Percentiles rank a stretch among this genome's conserved stretches.
These are phyloP conservation scores for Poeciliopsis prolifica DNA, from an alignment of 2,113 vertebrate species.

Conservation along the genomic window DNA sequence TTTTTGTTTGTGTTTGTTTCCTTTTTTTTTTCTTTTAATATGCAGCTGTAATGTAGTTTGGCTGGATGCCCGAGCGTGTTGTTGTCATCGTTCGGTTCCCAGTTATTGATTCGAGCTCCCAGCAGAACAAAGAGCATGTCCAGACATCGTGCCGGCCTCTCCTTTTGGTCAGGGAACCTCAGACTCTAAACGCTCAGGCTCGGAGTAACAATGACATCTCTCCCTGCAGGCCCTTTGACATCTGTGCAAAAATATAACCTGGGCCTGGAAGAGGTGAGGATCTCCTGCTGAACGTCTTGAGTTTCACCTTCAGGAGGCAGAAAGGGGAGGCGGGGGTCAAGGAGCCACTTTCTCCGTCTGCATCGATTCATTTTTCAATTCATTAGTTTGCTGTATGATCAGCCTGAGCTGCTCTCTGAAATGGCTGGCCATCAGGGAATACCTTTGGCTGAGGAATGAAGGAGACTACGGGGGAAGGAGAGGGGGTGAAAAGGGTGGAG, in stretches of 20 bases:
- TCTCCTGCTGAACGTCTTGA: conserved; percentile 72
- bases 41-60: conserved; percentile 72
- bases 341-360: conserved; percentile 74
- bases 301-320: conserved; percentile 79
- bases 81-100: conserved; percentile 69
- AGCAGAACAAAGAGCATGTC: conserved; percentile 75
- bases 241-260: conserved; percentile 82
- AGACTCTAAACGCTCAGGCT: conserved; percentile 62
- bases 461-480: conserved; percentile 56
- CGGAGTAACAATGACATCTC: conserved; percentile 65
- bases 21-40: conserved; percentile 27
- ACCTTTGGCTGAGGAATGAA: conserved; percentile 70
- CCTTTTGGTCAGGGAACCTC: conserved; percentile 60
- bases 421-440: conserved; percentile 78
- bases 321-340: conserved; percentile 60
- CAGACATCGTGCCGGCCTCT: conserved; percentile 68
- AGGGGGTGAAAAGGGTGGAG: conserved; percentile 37
- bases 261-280: conserved; percentile 75
- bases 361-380: conserved; percentile 84
- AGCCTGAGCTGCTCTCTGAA: conserved; percentile 77
- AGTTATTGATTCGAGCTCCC: conserved; percentile 72
- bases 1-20: neutral
- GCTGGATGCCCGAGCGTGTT: conserved; percentile 69
- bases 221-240: conserved; percentile 74
- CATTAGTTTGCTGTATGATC: conserved; percentile 82